Conservation (phyloP, 2,797 vertebrate genomes). For the Ispidina picta region DNA sequence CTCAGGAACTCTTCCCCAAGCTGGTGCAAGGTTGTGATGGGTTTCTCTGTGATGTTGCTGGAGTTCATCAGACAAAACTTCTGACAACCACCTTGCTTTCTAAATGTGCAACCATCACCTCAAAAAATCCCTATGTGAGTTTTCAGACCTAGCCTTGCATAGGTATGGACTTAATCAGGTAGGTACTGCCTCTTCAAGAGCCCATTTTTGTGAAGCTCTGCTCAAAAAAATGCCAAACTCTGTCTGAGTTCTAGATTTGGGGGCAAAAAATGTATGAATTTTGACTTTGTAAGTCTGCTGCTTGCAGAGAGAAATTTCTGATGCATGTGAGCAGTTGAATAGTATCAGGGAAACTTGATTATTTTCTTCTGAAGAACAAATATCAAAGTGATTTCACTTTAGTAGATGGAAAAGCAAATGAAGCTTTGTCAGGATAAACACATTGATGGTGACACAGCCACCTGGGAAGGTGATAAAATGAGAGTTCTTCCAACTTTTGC, state of each 20-base stretch:
- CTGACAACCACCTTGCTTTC: background rate
- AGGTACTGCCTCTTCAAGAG: background rate
- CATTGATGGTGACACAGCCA: background rate
- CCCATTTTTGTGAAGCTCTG: background rate
- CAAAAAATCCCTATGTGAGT: background rate
- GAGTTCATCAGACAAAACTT: background rate
- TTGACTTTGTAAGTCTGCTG: background rate
- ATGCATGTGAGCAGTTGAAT: background rate
- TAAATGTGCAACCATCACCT: background rate
- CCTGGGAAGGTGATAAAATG: background rate
- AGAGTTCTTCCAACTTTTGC: background rate
- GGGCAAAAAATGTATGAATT: accelerated
- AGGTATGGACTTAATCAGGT: too few relatives aligned
- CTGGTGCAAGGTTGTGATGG: background rate
- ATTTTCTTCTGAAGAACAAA: background rate
- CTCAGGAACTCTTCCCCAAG: background rate
- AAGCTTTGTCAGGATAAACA: background rate
- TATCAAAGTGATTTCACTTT: background rate
- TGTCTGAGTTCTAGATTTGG: background rate
- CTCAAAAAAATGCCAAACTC: background rate
- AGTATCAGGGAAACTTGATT: background rate
- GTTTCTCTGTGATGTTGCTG: background rate
- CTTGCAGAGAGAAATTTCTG: background rate
- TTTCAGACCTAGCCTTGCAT: background rate
- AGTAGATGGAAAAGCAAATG: background rate